Base-by-base conservation (phyloP, 1,140 invertebrate genomes). In the Varroa destructor region DNA sequence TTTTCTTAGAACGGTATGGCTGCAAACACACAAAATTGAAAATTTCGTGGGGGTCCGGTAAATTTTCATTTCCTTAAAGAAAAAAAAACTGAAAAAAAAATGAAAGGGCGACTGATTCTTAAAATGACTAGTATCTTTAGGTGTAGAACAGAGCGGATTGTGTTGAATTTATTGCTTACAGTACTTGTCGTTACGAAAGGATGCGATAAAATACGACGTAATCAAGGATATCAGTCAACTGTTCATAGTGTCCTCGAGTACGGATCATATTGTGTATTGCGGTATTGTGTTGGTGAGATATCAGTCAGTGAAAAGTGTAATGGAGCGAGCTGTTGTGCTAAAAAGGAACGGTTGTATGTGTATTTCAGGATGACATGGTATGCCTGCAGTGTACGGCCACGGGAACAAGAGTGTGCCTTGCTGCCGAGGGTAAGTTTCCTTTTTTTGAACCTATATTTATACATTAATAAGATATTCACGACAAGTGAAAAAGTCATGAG, bases 301-400 rank as follows among this genome's bases (percentile, higher is more conserved):
- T 3, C 3, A 8, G 3, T 51, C 46, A 51, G 46, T 51, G 46
- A 51, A 8, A 51, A 51, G 46, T 51, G 46, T 51, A 51, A 51
- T 51, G 46, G 46, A 8, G 46, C 25, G 56, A n/a, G 58, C 1
- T 67, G 14, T 55, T 56, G 70, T 73, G 58, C 54, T 64, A 12
- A 42, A 67, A 25, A n/a, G 56, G 61, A 70, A 61, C 36, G 73
- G 55, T 55, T 73, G 3, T 64, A 57, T 61, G 73, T 37, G 67
- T 55, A 67, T 76, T 83, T 73, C 82, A 94, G 91, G 91, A 94
- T 86, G 91, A 94, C 82, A 94, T 93, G 89, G 91, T 94, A 73
- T 93, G 91, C 80, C 85, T 94, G 75, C 93, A 91, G 72, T 94
- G 91, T 80, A 93, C 90, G 56, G 93, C 91, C 61, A 95, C 91